Conservation (phyloP, 2,797 vertebrate genomes). For the Crocodylus rhombifer region DNA sequence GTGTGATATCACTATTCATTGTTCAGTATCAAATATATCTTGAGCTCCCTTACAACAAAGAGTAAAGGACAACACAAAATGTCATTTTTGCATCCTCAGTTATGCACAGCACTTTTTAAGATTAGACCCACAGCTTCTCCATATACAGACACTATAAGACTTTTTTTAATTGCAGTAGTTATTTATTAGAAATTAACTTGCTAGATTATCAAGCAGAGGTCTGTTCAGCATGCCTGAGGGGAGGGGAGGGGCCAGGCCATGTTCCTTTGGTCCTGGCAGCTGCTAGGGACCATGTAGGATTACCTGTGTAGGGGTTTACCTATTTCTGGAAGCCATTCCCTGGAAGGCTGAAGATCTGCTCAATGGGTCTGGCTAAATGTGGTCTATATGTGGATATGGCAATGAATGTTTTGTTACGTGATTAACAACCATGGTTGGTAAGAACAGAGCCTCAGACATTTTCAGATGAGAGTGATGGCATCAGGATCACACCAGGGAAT, state of each 20-base stretch:
- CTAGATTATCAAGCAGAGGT: too few relatives aligned
- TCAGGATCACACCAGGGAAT: neutral
- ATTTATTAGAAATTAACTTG: neutral
- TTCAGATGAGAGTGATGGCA: neutral
- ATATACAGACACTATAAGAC: neutral
- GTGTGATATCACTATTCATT: neutral
- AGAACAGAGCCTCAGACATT: neutral
- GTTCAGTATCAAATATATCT: constrained; percentile 4
- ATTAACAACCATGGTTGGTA: neutral
- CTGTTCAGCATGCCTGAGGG: neutral
- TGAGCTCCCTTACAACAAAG: neutral
- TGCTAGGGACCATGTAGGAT: neutral
- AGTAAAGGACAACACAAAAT: neutral
- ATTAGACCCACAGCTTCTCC: neutral
- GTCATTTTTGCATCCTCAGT: neutral
- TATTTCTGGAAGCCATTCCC: neutral
- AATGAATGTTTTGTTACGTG: neutral
- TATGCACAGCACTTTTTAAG: neutral
- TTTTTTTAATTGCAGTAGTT: neutral
- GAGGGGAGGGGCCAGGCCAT: neutral
- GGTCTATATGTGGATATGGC: neutral
- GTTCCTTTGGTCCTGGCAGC: neutral
- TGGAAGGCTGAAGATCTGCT: neutral
- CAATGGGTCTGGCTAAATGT: neutral
- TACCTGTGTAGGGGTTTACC: neutral